A percentile compares a stretch with the other conserved stretches of the same genome.
Conservation (phyloP, 2,888 invertebrate species). For the Epiblema foenella region DNA sequence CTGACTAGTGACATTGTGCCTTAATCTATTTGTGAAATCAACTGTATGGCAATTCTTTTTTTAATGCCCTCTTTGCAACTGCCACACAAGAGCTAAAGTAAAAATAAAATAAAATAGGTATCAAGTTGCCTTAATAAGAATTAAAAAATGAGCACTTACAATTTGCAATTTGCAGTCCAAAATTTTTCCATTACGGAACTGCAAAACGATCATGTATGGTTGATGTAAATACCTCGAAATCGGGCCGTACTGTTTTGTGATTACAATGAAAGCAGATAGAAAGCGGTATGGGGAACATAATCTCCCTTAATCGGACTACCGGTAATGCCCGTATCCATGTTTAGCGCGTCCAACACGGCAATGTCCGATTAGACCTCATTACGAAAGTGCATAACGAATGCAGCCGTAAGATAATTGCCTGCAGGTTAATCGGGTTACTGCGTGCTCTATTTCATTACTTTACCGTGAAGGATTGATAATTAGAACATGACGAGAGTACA, state of each 20-base stretch:
- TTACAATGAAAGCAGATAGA: conserved; percentile 22
- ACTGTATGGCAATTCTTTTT: no score
- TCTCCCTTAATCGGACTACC: conserved; percentile 32
- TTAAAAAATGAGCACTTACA: no score
- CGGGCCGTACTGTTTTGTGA: conserved; percentile 1
- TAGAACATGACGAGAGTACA: conserved; percentile 15
- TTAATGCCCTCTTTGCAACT: no score
- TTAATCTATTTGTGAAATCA: no score
- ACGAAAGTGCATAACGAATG: conserved; percentile 66
- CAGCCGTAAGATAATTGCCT: conserved; percentile 62
- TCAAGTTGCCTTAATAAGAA: no score
- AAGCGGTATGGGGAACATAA: conserved; percentile 18
- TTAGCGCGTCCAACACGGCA: conserved; percentile 50
- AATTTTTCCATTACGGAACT: background rate
- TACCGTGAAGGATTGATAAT: conserved; percentile 37
- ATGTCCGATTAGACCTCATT: conserved; percentile 54
- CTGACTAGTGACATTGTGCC: no score
- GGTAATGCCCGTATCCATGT: conserved; percentile 45
- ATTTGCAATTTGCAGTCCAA: background rate
- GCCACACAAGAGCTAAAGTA: no score
- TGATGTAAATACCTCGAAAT: background rate
- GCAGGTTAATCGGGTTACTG: conserved; percentile 71
- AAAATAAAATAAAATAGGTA: no score
- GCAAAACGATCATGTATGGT: background rate
- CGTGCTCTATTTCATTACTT: conserved; percentile 60